Evolutionary conservation across 1,140 invertebrate species (phyloP).

Genomic region (Rhopalosiphum maidis): DNA sequence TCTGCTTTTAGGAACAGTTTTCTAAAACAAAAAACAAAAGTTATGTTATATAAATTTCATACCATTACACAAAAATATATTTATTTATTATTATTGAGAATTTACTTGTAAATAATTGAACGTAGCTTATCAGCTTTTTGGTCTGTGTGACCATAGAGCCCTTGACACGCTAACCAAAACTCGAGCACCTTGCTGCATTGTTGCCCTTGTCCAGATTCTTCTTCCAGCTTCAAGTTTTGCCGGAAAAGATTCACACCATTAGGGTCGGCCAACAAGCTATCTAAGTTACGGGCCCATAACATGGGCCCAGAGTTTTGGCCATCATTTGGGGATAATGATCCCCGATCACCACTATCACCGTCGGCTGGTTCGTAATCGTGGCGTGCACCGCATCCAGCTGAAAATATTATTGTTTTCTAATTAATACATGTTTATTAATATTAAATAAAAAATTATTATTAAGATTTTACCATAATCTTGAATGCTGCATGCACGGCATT

Average conservation of each 20-base stretch:
- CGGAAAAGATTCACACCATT: slow-evolving; percentile 86
- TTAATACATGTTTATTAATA: slow-evolving; percentile 10
- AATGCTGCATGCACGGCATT: slow-evolving; percentile 38
- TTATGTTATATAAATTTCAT: neutral
- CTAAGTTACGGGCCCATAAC: slow-evolving; percentile 81
- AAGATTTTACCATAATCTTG: slow-evolving; percentile 12
- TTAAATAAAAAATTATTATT: neutral
- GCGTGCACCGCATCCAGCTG: slow-evolving; percentile 43
- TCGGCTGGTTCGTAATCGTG: slow-evolving; percentile 52
- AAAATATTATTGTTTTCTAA: neutral
- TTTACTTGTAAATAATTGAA: slow-evolving; percentile 81
- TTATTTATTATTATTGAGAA: slow-evolving; percentile 57
- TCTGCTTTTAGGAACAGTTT: slow-evolving; percentile 84
- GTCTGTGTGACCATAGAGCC: slow-evolving; percentile 80
- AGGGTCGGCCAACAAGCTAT: slow-evolving; percentile 80
- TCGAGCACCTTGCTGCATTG: slow-evolving; percentile 79
- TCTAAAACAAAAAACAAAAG: slow-evolving; percentile 60
- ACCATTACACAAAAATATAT: neutral
- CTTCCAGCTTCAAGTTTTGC: slow-evolving; percentile 80
- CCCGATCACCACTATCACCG: slow-evolving; percentile 46
- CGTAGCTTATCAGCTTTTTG: slow-evolving; percentile 75
- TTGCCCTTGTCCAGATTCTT: slow-evolving; percentile 43
- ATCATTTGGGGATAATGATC: slow-evolving; percentile 51
- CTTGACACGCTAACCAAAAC: slow-evolving; percentile 92
- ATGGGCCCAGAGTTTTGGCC: slow-evolving; percentile 33